Percentiles rank a stretch among this genome's conserved stretches.
Evolutionary conservation across 1,140 invertebrate genomes (phyloP).

Genomic region (Drosophila kohkoa): DNA sequence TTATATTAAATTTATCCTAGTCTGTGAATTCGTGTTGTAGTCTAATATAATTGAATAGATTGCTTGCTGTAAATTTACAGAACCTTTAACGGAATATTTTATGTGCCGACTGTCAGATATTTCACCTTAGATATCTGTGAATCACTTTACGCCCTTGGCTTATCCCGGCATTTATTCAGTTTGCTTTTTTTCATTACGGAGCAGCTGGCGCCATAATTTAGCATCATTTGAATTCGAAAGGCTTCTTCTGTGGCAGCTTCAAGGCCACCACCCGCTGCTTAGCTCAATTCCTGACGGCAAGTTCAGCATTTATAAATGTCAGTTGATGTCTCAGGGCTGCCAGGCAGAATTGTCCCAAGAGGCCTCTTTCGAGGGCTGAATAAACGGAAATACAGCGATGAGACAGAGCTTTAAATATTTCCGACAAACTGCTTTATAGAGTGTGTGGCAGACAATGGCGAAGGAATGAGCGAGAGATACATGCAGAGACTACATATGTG

Average conservation of each 20-base stretch:
- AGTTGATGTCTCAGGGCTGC: conserved; percentile 7
- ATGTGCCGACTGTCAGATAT: not conserved
- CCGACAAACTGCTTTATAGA: conserved; percentile 46
- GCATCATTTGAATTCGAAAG: conserved; percentile 29
- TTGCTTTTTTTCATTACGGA: conserved; percentile 17
- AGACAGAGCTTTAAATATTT: conserved; percentile 66
- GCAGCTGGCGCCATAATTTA: conserved; percentile 43
- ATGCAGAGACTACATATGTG: conserved; percentile 43
- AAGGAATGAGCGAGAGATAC: not conserved
- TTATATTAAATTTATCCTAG: too few relatives aligned
- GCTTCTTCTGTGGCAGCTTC: conserved; percentile 43
- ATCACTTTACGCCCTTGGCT: conserved; percentile 10
- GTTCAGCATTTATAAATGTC: conserved; percentile 56
- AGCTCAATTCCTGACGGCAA: conserved; percentile 10
- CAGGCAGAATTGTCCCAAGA: conserved; percentile 23
- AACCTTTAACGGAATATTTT: not conserved
- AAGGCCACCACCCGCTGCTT: conserved; percentile 45
- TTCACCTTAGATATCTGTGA: conserved; percentile 16
- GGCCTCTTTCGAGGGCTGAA: conserved; percentile 38
- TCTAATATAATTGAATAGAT: not conserved
- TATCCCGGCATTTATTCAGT: conserved; percentile 14
- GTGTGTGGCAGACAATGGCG: not conserved
- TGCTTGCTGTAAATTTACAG: not conserved
- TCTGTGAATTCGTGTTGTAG: too few relatives aligned
- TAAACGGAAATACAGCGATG: conserved; percentile 47